These are phyloP conservation scores for Arctia plantaginis DNA, from an alignment of 2,888 invertebrate genomes.

Conservation along the genomic window DNA sequence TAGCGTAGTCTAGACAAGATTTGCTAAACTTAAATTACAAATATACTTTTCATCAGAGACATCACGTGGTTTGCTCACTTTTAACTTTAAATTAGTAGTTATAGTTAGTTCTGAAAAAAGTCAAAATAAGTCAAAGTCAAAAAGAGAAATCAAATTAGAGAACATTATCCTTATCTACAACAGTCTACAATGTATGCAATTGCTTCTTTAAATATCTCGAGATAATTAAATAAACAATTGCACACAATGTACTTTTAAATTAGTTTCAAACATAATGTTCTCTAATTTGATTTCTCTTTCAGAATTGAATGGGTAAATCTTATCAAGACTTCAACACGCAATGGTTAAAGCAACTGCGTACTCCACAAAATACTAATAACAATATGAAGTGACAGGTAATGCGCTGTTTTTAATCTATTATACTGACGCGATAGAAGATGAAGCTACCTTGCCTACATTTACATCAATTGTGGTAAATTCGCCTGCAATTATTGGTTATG, in stretches of 20 bases:
- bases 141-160: too few species aligned
- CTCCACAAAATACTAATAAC: constrained; percentile 32
- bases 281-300: background rate
- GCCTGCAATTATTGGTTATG: background rate
- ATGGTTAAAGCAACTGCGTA: constrained; percentile 32
- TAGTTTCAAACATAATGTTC: constrained; percentile 4
- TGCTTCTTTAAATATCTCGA: background rate
- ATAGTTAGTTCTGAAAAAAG: too few species aligned
- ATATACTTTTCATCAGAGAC: background rate
- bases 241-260: constrained; percentile 24
- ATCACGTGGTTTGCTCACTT: background rate
- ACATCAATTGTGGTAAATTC: constrained; percentile 27
- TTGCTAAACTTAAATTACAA: background rate
- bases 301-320: background rate
- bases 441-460: constrained; percentile 13
- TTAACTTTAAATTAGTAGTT: too few species aligned
- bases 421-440: constrained; percentile 33
- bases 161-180: too few species aligned
- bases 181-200: too few species aligned
- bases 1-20: background rate
- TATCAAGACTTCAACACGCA: constrained; percentile 9
- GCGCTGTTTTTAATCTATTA: background rate
- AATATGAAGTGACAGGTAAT: constrained; percentile 25
- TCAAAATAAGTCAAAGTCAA: too few species aligned
- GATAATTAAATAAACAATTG: constrained; percentile 23